Conservation (phyloP, 2,888 invertebrate genomes). For the Pimpla rufipes region DNA sequence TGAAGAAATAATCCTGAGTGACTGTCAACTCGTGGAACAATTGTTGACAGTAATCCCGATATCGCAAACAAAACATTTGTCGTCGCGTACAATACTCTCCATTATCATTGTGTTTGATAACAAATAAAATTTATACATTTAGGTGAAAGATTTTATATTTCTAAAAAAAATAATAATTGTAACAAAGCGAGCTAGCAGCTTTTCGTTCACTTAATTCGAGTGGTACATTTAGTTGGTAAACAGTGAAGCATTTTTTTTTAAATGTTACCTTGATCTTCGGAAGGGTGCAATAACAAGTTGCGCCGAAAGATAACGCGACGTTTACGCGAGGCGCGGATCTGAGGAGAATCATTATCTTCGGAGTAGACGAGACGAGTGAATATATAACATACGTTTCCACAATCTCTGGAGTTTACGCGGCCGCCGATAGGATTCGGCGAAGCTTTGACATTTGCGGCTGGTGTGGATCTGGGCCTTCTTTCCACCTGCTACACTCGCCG, state of each 20-base stretch:
- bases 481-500: background rate
- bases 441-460: background rate
- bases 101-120: slow-evolving; percentile 13
- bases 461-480: background rate
- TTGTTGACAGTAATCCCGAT: background rate
- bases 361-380: slow-evolving; percentile 17
- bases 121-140: background rate
- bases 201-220: slow-evolving; percentile 36
- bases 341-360: background rate
- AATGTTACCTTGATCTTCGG: slow-evolving; percentile 3
- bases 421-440: background rate
- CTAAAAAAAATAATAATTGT: background rate
- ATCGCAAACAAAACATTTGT: background rate
- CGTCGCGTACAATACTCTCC: background rate
- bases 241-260: slow-evolving; percentile 27
- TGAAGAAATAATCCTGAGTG: slow-evolving; percentile 9
- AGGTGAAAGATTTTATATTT: background rate
- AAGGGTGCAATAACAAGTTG: slow-evolving; percentile 9
- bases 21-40: slow-evolving; percentile 30
- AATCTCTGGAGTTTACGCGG: background rate
- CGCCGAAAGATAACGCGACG: slow-evolving; percentile 4
- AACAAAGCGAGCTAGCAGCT: background rate
- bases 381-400: background rate
- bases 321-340: background rate
- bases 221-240: slow-evolving; percentile 1